phyloP scores from a whole-genome alignment of 1,140 invertebrate genomes.

The Ericerus pela region DNA sequence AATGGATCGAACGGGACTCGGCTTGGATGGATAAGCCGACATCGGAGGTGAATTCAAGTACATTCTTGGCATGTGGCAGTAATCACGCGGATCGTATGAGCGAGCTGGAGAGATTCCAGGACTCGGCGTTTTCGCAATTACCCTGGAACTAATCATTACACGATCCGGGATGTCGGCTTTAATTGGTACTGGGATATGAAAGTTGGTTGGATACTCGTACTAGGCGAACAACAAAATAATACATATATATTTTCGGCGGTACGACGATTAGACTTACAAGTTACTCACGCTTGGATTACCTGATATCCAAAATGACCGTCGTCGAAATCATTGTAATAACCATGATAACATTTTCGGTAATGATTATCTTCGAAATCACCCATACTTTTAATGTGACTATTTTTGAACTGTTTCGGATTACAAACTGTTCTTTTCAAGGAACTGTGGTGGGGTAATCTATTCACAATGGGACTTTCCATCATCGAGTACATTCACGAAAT shows the following conservation, averaged over 20 bases:
- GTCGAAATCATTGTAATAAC: constrained; percentile 3
- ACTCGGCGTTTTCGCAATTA: neutral
- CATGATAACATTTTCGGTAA: constrained; percentile 7
- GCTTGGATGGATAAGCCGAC: neutral
- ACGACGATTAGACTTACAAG: no score
- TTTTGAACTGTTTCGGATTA: constrained; percentile 1
- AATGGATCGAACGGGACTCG: neutral
- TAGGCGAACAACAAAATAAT: neutral
- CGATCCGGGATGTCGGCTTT: constrained; percentile 1
- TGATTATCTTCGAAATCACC: constrained; percentile 1
- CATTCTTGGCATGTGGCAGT: neutral
- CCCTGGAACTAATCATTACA: constrained; percentile 1
- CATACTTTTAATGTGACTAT: constrained; percentile 5
- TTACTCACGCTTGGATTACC: no score
- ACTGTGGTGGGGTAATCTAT: neutral
- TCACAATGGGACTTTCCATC: constrained; percentile 5
- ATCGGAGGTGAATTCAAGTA: constrained; percentile 2
- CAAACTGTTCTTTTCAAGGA: neutral
- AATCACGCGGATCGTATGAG: neutral
- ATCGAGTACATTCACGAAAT: neutral
- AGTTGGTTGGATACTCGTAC: neutral
- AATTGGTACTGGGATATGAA: neutral
- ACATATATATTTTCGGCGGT: no score
- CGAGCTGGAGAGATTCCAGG: neutral
- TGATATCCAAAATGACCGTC: constrained; percentile 9